Percentiles rank a stretch among this genome's conserved stretches.
Conservation (phyloP, 1,140 invertebrate genomes). For the Physella acuta region DNA sequence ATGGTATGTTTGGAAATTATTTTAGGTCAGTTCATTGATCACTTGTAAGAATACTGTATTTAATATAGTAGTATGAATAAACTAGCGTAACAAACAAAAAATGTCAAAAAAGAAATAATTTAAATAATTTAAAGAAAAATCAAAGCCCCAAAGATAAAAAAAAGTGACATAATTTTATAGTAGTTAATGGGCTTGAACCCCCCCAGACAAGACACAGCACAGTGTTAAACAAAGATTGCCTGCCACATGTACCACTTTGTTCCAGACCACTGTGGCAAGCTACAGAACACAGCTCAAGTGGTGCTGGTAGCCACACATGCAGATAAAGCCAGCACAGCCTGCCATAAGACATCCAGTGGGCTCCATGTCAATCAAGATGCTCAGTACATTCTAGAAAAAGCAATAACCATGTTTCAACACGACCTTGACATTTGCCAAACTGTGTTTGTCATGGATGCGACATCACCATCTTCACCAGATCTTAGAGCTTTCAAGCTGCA, state of each 20-base stretch:
- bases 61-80: too few relatives aligned
- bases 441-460: slow-evolving; percentile 68
- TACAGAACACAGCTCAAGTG: slow-evolving; percentile 62
- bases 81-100: too few relatives aligned
- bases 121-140: too few relatives aligned
- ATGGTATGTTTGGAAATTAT: too few relatives aligned
- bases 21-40: too few relatives aligned
- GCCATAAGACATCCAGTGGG: slow-evolving; percentile 64
- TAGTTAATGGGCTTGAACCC: too few relatives aligned
- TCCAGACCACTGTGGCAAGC: slow-evolving; percentile 65
- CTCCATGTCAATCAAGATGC: slow-evolving; percentile 67
- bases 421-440: slow-evolving; percentile 66
- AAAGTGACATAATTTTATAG: too few relatives aligned
- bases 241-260: neutral
- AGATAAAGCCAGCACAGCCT: slow-evolving; percentile 60
- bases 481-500: slow-evolving; percentile 66
- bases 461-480: slow-evolving; percentile 65
- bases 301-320: slow-evolving; percentile 72
- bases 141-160: too few relatives aligned
- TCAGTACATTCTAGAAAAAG: slow-evolving; percentile 63
- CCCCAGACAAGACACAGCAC: too few relatives aligned
- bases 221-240: too few relatives aligned
- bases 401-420: slow-evolving; percentile 61
- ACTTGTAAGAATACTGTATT: too few relatives aligned
- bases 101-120: too few relatives aligned